Evolutionary conservation across 2,797 vertebrate species (phyloP).

Genomic region (Xenops minutus): DNA sequence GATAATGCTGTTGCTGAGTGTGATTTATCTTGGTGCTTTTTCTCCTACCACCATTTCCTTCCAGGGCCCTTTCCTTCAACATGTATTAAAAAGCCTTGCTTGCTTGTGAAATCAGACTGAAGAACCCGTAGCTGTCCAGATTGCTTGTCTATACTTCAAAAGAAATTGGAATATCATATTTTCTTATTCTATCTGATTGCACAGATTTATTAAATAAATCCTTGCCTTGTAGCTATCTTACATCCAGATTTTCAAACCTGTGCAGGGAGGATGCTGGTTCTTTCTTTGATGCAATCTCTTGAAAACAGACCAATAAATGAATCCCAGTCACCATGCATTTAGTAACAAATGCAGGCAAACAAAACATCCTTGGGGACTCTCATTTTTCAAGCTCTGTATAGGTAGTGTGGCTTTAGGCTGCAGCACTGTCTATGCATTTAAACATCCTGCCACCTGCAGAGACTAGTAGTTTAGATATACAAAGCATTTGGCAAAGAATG

Average conservation of each 20-base stretch:
- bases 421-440: background rate
- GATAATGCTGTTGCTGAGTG: background rate
- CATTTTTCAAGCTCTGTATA: background rate
- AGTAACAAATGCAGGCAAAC: conserved; percentile 29
- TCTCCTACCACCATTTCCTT: background rate
- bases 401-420: background rate
- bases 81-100: background rate
- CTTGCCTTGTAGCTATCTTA: conserved; percentile 18
- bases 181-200: conserved; percentile 32
- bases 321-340: background rate
- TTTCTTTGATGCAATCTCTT: conserved; percentile 26
- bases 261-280: background rate
- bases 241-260: background rate
- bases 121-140: background rate
- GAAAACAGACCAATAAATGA: conserved; percentile 25
- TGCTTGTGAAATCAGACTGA: conserved; percentile 6
- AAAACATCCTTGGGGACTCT: background rate
- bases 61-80: background rate
- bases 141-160: background rate
- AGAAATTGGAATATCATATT: conserved; percentile 11
- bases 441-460: background rate
- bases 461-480: background rate
- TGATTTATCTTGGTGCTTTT: conserved; percentile 13
- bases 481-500: background rate
- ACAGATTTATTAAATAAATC: conserved; percentile 39